These are phyloP conservation scores for Nerophis lumbriciformis DNA, from an alignment of 2,113 vertebrate genomes.

Conservation along the genomic window DNA sequence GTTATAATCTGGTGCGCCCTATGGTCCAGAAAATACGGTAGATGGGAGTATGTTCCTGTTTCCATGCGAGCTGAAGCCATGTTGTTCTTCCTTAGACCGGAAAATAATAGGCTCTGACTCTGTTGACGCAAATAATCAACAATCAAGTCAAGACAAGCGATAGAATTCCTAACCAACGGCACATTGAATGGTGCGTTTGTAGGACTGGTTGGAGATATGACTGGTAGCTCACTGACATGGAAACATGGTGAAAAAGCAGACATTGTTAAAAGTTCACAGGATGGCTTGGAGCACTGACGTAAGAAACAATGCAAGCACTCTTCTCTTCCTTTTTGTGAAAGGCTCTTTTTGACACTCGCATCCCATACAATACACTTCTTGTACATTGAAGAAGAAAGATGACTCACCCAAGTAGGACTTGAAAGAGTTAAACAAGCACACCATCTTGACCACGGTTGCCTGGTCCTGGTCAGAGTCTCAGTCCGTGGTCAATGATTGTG, in stretches of 20 bases:
- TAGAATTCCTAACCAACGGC: too few relatives aligned
- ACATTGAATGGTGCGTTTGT: too few relatives aligned
- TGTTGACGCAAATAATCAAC: too few relatives aligned
- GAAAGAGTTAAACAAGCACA: neutral
- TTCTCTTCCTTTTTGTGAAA: conserved; percentile 14
- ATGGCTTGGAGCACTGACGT: neutral
- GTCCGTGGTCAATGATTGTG: neutral
- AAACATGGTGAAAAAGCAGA: neutral
- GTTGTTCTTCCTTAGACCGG: too few relatives aligned
- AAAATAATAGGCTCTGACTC: too few relatives aligned
- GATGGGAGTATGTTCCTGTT: too few relatives aligned
- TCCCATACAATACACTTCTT: neutral
- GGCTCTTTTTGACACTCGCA: conserved; percentile 1
- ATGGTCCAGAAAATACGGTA: too few relatives aligned
- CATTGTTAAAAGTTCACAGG: conserved; percentile 1
- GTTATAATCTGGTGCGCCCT: too few relatives aligned
- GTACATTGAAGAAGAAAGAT: neutral
- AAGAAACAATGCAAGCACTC: conserved; percentile 31
- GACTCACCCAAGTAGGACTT: neutral
- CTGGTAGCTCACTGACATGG: neutral
- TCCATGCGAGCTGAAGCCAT: too few relatives aligned
- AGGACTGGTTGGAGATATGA: too few relatives aligned
- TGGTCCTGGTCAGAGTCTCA: neutral
- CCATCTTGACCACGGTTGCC: neutral
- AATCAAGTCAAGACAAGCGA: too few relatives aligned